Base-by-base conservation (phyloP, 2,113 vertebrate species). In the Heteronetta atricapilla region DNA sequence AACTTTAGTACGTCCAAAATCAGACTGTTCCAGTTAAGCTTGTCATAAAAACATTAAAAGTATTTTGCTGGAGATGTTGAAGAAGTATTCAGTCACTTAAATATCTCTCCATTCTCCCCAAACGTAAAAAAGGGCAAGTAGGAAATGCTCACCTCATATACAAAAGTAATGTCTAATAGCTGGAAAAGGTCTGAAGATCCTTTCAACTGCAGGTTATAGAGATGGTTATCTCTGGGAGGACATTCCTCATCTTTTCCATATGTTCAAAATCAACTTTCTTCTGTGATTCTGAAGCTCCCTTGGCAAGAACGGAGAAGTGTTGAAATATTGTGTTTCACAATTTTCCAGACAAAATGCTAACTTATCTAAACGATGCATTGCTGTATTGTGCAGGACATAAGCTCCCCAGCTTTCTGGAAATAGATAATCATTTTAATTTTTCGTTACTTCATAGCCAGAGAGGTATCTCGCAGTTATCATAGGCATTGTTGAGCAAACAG, bases 281-380 rank as follows among this genome's bases (percentile, higher is more conserved):
- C 84, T 74, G 55, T 69, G 72, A 86, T 80, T 91, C 82, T 70
- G 90, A 90, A 93, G 82, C 31, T 92, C 59, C 72, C 68, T 95
- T 96, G 94, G 94, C 95, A 92, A 76, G 68, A 92, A n/a, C 46
- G 25, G 46, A 93, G 40, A 86, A 94, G 88, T 95, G 92, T 94
- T 96, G 96, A 95, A 96, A 96, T 93, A 89, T 6, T 13, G 22
- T 52, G 56, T 96, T 94, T 96, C 96, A 96, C 94, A 94, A 95
- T 95, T 95, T 96, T 88, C 85, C 96, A 96, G 86, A 91, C 72
- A 86, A 93, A 96, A 93, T 33, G 78, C 59, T 58, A 88, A 93
- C 72, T 86, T 91, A 74, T 92, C 90, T 90, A 76, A 78, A 63
- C 4, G 9, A 77, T 90, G 62, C 76, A 21, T 88, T 94, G 28